Base-by-base conservation (phyloP, 92 coral and sea anemone genomes). In the Galaxea fascicularis region DNA sequence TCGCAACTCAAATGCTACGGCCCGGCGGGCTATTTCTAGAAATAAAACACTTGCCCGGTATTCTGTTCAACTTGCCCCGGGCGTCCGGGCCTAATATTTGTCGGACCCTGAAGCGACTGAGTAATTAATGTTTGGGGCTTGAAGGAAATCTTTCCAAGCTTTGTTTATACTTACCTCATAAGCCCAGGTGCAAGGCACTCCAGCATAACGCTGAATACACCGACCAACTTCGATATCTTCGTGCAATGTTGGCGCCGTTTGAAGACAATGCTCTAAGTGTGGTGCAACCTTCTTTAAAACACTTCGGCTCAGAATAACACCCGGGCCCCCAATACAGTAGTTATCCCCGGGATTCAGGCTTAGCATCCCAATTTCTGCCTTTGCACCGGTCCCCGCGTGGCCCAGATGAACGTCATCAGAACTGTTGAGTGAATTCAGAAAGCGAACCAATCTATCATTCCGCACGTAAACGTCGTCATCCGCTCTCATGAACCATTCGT, bases 141-240 rank as follows among this genome's bases (percentile, higher is more conserved):
- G n/a, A n/a, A n/a, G n/a, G n/a, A n/a, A n/a, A n/a, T 49, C 10
- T 11, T 15, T 1, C 7, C 7, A 49, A 15, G 14, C 14, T 49
- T 15, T 10, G 15, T 11, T 63, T 24, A 28, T 24, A 9, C 86
- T 75, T 83, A 93, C 98, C 95, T 95, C 95, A 66, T 89, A 93
- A 2, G 98, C 92, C 98, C 98, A 95, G 28, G 98, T 92, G 66
- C 98, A 95, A 35, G 94, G 85, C 58, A 95, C 86, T 62, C 98
- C 98, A 68, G 93, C 94, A 47, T 91, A 95, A 30, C 86, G 88
- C 77, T 92, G 89, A 28, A 95, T 87, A 66, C 98, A 95, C 41
- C 98, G 86, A n/a, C 98, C 98, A 47, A 87, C 77, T 31, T 89
- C 92, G 4, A 78, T 62, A 49, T 89, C 92, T 71, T 89, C 92